Base-by-base conservation (phyloP, 2,888 invertebrate genomes). In the Ormia ochracea region DNA sequence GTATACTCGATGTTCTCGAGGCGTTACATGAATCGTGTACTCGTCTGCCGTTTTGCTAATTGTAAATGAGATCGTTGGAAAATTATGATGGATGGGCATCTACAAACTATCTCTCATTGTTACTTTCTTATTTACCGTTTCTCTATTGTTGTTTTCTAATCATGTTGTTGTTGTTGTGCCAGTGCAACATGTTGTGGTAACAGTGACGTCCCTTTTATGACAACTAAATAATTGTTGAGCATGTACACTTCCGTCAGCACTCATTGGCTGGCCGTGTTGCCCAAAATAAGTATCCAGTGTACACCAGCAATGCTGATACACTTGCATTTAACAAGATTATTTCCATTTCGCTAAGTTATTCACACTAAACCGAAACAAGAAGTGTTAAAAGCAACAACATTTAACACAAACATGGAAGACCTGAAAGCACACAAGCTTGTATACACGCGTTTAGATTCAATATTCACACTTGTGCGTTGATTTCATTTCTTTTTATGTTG, bases 401-500 rank as follows among this genome's bases (percentile, higher is more conserved):
- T 23, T 33, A 17, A 23, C 10, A 33, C 21, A 31, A 21, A 19
- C 9, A 43, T 28, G 38, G 31, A 31, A 23, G 54, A 36, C 21
- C 43, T 33, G 33, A 12, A 17, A 14, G 17, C 21, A 43, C 12
- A 45, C n/a, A 33, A 4, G 0, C 36, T 19, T 14, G 19, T 17
- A 48, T 6, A 41, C 14, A 38, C 38, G 23, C 56, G 14, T 28
- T 36, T 12, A 45, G 43, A 79, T 75, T 59, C 70, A 79, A 75
- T 75, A 66, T 79, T 72, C 70, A 72, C 75, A 79, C 75, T 72
- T 54, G 59, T 66, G 52, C 38, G 52, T 52, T 74, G 70, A 23
- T 59, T 70, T 50, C 33, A 28, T 50, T 36, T 58, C 63, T 45
- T 56, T 28, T 48, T 52, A 4, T 23, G 4, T 17, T 38, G 23